These are phyloP conservation scores for Mola mola DNA, from an alignment of 2,113 vertebrate species.

Conservation along the genomic window DNA sequence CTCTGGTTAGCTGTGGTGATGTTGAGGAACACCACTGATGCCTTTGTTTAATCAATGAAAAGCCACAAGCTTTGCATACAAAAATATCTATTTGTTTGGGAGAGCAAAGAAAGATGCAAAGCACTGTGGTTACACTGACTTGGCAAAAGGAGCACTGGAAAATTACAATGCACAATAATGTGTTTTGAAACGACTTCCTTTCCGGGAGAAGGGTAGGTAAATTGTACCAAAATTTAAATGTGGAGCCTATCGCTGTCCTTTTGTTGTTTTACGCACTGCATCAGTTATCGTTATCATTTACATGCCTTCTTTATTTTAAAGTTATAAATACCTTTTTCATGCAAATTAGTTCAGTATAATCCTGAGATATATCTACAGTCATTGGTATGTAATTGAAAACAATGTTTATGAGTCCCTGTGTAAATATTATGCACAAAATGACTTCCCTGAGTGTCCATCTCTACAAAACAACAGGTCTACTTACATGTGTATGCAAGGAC, in stretches of 20 bases:
- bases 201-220: slow-evolving; percentile 53
- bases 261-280: slow-evolving; percentile 32
- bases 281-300: slow-evolving; percentile 72
- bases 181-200: slow-evolving; percentile 40
- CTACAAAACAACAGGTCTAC: neutral
- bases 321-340: slow-evolving; percentile 38
- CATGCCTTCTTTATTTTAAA: slow-evolving; percentile 44
- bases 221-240: slow-evolving; percentile 61
- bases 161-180: slow-evolving; percentile 50
- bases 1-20: slow-evolving; percentile 1
- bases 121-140: slow-evolving; percentile 15
- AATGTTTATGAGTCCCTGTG: slow-evolving; percentile 10
- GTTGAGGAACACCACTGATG: slow-evolving; percentile 41
- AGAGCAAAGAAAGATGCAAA: slow-evolving; percentile 76
- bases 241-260: slow-evolving; percentile 27
- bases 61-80: slow-evolving; percentile 70
- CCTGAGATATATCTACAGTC: slow-evolving; percentile 1
- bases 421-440: slow-evolving; percentile 14
- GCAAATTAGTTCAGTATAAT: slow-evolving; percentile 62
- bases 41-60: slow-evolving; percentile 54
- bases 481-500: neutral
- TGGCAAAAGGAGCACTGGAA: slow-evolving; percentile 11
- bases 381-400: slow-evolving; percentile 40
- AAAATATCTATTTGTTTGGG: slow-evolving; percentile 69
- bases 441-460: neutral